Evolutionary conservation across 2,113 vertebrate genomes (phyloP).

Genomic region (Picathartes gymnocephalus): DNA sequence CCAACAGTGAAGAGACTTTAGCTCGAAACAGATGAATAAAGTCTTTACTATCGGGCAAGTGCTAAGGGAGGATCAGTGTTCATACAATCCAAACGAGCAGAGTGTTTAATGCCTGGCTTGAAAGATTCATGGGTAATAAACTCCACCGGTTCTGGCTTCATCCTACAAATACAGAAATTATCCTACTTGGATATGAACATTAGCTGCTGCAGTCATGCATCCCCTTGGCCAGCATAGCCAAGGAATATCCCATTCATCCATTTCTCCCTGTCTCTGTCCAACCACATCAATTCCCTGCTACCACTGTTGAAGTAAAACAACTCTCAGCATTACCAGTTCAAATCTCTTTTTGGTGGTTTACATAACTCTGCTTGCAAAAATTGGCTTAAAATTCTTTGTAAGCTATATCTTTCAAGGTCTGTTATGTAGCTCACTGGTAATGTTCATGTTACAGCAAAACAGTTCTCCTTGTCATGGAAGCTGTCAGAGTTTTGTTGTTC

Average conservation of each 20-base stretch:
- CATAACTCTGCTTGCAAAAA: not conserved
- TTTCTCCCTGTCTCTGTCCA: not conserved
- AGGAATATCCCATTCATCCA: not conserved
- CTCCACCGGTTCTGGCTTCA: not conserved
- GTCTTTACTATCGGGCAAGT: not conserved
- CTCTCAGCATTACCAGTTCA: not conserved
- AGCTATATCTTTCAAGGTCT: not conserved
- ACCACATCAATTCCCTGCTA: not conserved
- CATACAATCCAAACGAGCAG: not conserved
- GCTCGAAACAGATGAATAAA: not conserved
- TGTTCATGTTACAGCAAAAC: not conserved
- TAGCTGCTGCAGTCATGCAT: not conserved
- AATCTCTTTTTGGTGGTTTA: not conserved
- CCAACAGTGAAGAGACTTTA: not conserved
- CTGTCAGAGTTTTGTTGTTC: not conserved
- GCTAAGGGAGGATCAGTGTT: not conserved
- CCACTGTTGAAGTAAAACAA: not conserved
- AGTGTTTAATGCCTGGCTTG: not conserved
- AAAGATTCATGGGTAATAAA: not conserved
- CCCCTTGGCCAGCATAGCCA: fast-evolving
- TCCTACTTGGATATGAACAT: not conserved
- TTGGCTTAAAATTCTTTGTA: constrained; percentile 7
- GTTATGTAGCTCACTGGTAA: not conserved
- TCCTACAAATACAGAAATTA: not conserved
- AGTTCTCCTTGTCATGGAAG: not conserved